Percentiles rank a stretch among this genome's conserved stretches.
Evolutionary conservation across 2,113 vertebrate species (phyloP).

Genomic region (Delphinapterus leucas): DNA sequence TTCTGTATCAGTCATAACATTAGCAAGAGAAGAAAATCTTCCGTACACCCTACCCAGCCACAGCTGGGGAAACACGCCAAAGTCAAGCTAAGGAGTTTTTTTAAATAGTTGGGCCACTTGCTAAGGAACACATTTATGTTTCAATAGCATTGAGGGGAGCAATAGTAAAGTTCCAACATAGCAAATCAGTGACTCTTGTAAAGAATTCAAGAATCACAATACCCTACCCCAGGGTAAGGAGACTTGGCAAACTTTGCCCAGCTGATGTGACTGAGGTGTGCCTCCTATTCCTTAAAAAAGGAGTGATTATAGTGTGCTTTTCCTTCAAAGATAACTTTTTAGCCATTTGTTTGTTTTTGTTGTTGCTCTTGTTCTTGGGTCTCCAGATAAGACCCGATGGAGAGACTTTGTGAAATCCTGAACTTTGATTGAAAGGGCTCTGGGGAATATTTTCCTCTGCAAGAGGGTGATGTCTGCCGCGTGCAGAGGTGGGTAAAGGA

Average conservation of each 20-base stretch:
- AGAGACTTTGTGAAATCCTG: background rate
- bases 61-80: background rate
- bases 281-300: background rate
- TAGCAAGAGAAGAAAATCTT: background rate
- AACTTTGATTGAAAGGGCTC: background rate
- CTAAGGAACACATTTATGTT: background rate
- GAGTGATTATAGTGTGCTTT: too few relatives aligned
- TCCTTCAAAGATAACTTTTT: background rate
- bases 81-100: background rate
- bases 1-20: background rate
- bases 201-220: background rate
- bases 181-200: background rate
- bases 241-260: fast-evolving
- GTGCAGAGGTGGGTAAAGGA: background rate
- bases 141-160: background rate
- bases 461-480: fast-evolving
- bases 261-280: fast-evolving
- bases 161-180: background rate
- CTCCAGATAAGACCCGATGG: background rate
- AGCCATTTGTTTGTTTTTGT: background rate
- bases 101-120: background rate
- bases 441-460: background rate
- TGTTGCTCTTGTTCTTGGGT: background rate
- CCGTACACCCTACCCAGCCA: fast-evolving
- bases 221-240: fast-evolving